phyloP scores from a whole-genome alignment of 2,888 invertebrate species.

The Harpalus rufipes region DNA sequence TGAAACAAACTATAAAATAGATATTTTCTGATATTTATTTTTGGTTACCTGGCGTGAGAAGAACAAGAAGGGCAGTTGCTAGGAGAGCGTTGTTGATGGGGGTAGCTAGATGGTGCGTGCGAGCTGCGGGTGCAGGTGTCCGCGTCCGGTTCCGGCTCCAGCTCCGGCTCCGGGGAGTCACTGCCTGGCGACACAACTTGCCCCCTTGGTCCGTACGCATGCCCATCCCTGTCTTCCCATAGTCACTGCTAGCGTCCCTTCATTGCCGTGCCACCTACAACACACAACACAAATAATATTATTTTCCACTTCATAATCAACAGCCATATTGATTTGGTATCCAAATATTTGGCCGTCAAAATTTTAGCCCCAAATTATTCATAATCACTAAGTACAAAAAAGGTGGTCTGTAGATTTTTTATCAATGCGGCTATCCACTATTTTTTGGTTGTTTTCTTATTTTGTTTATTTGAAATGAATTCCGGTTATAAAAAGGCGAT shows the following conservation, averaged over 20 bases:
- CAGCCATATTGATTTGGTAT: no score
- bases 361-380: no score
- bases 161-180: constrained; percentile 73
- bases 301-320: no score
- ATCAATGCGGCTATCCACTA: no score
- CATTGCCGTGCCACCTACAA: constrained; percentile 84
- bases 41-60: constrained; percentile 48
- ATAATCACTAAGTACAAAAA: no score
- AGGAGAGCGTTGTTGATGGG: constrained; percentile 49
- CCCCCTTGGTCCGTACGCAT: constrained; percentile 91
- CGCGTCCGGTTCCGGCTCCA: constrained; percentile 22
- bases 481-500: no score
- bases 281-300: neutral
- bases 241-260: constrained; percentile 87
- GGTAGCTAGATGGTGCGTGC: constrained; percentile 12
- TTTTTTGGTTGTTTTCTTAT: no score
- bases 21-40: no score
- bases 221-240: constrained; percentile 96
- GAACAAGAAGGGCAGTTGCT: constrained; percentile 53
- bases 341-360: no score
- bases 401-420: no score
- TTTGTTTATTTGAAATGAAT: no score
- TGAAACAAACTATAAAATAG: no score
- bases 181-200: constrained; percentile 82
- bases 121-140: constrained; percentile 24